Percentiles rank a stretch among this genome's conserved stretches.
phyloP scores from a whole-genome alignment of 2,888 invertebrate genomes.

The Agonopterix arenella region DNA sequence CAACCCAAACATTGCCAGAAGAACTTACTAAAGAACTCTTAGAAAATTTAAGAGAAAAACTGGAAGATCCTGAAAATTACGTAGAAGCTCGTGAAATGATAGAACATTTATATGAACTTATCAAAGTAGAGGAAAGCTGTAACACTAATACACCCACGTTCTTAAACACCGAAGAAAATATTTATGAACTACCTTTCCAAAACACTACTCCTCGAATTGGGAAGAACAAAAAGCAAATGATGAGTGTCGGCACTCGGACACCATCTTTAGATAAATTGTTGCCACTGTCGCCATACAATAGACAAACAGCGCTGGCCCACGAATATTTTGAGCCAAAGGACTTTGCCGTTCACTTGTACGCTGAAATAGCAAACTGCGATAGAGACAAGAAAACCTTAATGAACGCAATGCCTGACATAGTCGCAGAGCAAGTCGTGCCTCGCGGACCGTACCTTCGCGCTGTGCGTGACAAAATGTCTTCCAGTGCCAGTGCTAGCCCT shows the following conservation, averaged over 20 bases:
- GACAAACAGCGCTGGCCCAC: slow-evolving; percentile 57
- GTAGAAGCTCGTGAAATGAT: slow-evolving; percentile 86
- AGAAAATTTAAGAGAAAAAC: slow-evolving; percentile 79
- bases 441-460: slow-evolving; percentile 79
- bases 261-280: slow-evolving; percentile 77
- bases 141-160: slow-evolving; percentile 55
- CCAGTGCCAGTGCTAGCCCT: slow-evolving; percentile 25
- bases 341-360: slow-evolving; percentile 77
- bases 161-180: slow-evolving; percentile 64
- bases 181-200: slow-evolving; percentile 79
- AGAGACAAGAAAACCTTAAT: slow-evolving; percentile 45
- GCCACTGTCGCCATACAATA: slow-evolving; percentile 65
- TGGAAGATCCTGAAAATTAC: slow-evolving; percentile 84
- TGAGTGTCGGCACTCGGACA: slow-evolving; percentile 75
- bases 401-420: slow-evolving; percentile 61
- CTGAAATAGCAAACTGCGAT: slow-evolving; percentile 74
- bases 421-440: slow-evolving; percentile 54
- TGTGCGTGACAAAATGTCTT: slow-evolving; percentile 73
- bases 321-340: slow-evolving; percentile 75
- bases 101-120: slow-evolving; percentile 84
- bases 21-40: slow-evolving; percentile 85
- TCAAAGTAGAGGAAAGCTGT: slow-evolving; percentile 82
- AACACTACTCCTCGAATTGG: slow-evolving; percentile 55
- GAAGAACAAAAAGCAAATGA: slow-evolving; percentile 59
- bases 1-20: slow-evolving; percentile 84